phyloP scores from a whole-genome alignment of 1,140 invertebrate species.

The Proales similis region DNA sequence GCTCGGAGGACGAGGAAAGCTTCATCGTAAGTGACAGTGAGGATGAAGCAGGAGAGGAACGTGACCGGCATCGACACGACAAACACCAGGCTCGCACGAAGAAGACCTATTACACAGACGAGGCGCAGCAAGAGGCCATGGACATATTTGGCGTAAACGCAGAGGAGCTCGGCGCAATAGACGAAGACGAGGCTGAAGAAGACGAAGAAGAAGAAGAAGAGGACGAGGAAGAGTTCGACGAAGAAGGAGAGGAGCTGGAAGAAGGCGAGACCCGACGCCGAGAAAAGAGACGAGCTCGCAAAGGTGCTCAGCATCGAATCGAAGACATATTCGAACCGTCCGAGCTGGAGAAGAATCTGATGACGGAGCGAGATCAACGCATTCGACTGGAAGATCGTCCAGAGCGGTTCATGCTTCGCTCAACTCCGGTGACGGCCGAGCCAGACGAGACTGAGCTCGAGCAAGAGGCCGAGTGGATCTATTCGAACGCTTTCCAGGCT shows the following conservation, averaged over 20 bases:
- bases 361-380: conserved; percentile 86
- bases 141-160: conserved; percentile 98
- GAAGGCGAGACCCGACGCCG: conserved; percentile 73
- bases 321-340: conserved; percentile 81
- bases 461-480: conserved; percentile 95
- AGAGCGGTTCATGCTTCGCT: conserved; percentile 62
- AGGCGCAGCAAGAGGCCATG: conserved; percentile 87
- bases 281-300: conserved; percentile 42
- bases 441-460: conserved; percentile 70
- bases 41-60: neutral
- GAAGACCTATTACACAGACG: conserved; percentile 9
- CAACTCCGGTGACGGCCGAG: conserved; percentile 68
- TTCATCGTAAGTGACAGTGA: conserved; percentile 17
- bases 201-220: conserved; percentile 56
- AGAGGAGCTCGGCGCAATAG: conserved; percentile 87
- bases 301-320: conserved; percentile 7
- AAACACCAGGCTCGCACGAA: conserved; percentile 1
- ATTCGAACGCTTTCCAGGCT: conserved; percentile 72
- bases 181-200: conserved; percentile 73
- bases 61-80: neutral
- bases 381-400: conserved; percentile 57
- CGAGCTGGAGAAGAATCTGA: conserved; percentile 88
- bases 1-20: conserved; percentile 22
- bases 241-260: conserved; percentile 58
- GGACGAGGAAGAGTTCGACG: conserved; percentile 55